Conservation (phyloP, 2,888 invertebrate species). For the Cactoblastis cactorum region DNA sequence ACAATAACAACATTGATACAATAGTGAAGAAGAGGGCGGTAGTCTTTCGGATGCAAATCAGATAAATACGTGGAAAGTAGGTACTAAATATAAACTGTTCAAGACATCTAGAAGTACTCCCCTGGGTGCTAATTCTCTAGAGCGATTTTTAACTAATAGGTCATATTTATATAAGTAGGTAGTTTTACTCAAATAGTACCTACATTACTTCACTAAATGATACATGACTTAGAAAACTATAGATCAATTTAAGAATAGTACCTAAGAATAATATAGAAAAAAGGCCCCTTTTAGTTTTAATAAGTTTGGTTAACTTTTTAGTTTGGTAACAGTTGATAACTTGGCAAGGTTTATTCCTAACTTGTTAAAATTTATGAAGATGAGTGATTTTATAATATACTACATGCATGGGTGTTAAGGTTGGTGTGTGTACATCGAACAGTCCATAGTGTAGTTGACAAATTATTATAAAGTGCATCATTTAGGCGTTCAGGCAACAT, state of each 20-base stretch:
- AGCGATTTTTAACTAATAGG: slow-evolving; percentile 47
- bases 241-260: neutral
- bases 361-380: slow-evolving; percentile 22
- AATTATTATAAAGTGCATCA: slow-evolving; percentile 55
- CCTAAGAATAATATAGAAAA: neutral
- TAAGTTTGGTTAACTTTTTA: neutral
- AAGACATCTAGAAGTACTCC: slow-evolving; percentile 34
- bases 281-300: neutral
- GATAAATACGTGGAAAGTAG: slow-evolving; percentile 35
- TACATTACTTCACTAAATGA: slow-evolving; percentile 20
- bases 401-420: slow-evolving; percentile 54
- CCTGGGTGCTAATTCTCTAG: slow-evolving; percentile 52
- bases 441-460: slow-evolving; percentile 31
- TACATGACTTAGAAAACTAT: neutral
- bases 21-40: slow-evolving; percentile 78
- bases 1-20: slow-evolving; percentile 75
- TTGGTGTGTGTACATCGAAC: slow-evolving; percentile 40
- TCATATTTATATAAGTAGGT: slow-evolving; percentile 28
- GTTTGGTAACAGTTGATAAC: too few species aligned
- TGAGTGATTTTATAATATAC: slow-evolving; percentile 41
- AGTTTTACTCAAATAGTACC: slow-evolving; percentile 28
- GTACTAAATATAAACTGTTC: slow-evolving; percentile 31
- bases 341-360: too few species aligned
- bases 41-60: slow-evolving; percentile 65
- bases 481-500: slow-evolving; percentile 67